Conservation (phyloP, 2,113 vertebrate genomes). For the Scophthalmus maximus region DNA sequence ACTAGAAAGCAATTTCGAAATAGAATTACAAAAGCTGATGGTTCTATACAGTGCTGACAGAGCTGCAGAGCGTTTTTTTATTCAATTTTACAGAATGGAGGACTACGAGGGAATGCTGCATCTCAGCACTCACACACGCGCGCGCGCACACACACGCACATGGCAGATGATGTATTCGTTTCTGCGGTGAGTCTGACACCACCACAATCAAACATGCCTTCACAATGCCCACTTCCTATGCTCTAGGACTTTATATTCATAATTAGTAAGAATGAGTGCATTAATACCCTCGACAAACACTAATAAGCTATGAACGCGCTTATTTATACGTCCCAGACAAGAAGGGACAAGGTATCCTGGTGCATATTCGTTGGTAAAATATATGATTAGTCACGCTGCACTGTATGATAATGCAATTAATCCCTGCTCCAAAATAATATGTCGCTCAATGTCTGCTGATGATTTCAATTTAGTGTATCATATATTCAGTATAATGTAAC, state of each 20-base stretch:
- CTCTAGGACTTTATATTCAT: not conserved
- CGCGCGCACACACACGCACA: not conserved
- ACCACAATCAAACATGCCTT: not conserved
- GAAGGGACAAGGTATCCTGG: not conserved
- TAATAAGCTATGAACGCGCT: not conserved
- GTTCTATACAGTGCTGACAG: not conserved
- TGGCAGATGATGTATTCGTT: not conserved
- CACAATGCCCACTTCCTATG: conserved; percentile 6
- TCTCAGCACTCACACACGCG: not conserved
- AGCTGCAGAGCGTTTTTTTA: not conserved
- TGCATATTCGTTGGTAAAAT: not conserved
- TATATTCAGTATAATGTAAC: no score
- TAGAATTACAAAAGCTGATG: conserved; percentile 11
- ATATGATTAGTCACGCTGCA: not conserved
- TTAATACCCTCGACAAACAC: not conserved
- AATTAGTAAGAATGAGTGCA: not conserved
- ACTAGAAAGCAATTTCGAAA: conserved; percentile 10
- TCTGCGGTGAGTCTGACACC: not conserved
- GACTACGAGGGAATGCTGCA: not conserved
- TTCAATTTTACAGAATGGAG: conserved; percentile 14
- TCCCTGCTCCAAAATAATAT: not conserved
- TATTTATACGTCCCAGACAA: not conserved
- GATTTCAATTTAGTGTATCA: no score
- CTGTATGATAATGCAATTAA: not conserved
- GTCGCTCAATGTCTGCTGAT: not conserved